These are phyloP conservation scores for Prosopocoilus inquinatus DNA, from an alignment of 2,888 invertebrate genomes.

Conservation along the genomic window DNA sequence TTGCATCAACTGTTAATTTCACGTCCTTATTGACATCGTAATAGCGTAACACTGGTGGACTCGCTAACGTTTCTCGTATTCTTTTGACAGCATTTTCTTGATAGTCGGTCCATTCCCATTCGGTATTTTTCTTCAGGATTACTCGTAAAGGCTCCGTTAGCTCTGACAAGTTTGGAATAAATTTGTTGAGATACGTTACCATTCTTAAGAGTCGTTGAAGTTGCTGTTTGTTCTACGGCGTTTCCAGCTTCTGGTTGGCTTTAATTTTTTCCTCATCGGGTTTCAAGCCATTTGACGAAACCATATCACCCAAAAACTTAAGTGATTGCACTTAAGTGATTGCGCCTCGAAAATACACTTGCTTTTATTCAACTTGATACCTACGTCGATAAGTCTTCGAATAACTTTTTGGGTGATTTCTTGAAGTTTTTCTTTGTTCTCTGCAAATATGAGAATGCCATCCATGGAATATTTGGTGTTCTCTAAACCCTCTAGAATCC, in stretches of 20 bases:
- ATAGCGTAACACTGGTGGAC: no score
- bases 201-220: constrained; percentile 28
- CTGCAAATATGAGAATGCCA: neutral
- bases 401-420: constrained; percentile 7
- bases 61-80: constrained; percentile 14
- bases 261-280: constrained; percentile 22
- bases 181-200: constrained; percentile 27
- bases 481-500: neutral
- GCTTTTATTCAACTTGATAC: constrained; percentile 33
- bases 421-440: neutral
- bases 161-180: no score
- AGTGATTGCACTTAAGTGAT: no score
- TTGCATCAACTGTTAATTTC: constrained; percentile 26
- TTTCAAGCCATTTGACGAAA: neutral
- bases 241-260: constrained; percentile 20
- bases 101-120: constrained; percentile 17
- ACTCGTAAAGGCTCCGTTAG: no score
- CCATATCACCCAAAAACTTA: neutral
- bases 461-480: neutral
- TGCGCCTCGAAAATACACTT: no score
- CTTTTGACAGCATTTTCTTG: constrained; percentile 12
- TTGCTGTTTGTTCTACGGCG: constrained; percentile 21
- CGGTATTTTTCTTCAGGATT: constrained; percentile 25
- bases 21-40: constrained; percentile 20
- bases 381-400: constrained; percentile 19